Evolutionary conservation across 2,113 vertebrate species (phyloP), one percentile per base, ranked within the genome.

Genomic region (Benitochromis conjunctus): DNA sequence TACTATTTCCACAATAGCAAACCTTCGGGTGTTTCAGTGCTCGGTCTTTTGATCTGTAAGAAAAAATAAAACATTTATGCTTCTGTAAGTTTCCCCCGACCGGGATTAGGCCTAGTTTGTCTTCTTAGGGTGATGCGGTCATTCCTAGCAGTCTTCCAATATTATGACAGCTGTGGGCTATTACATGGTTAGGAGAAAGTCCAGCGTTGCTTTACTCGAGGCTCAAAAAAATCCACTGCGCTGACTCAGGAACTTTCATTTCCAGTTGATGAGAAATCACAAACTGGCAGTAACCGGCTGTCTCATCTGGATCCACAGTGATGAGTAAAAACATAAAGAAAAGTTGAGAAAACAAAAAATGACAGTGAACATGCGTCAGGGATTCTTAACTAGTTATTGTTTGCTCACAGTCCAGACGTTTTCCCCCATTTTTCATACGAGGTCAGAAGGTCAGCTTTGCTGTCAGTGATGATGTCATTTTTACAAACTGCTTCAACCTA

Each of bases 211-310:
- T 87, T 82, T 80, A 87, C 34, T 54, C 36, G 48, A 53, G 3
- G n/a, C 8, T 12, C 82, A 64, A 81, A 34, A 19, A 82, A 51
- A 24, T 82, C 57, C 56, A 18, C n/a, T 38, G 7, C 21, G 80
- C 51, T 90, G 87, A 91, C 74, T 88, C 74, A 87, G 34, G 46
- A 48, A n/a, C 48, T 86, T 90, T 92, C 54, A 90, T 80, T 90
- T 88, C 79, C 83, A 26, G 18, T 58, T 64, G 34, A 66, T 2
- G 58, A 12, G 29, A 31, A 4, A 3, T 36, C 24, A 13, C 11
- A 19, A n/a, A 11, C 24, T 38, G 31, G 46, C 41, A 53, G 11
- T 11, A 12, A 62, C n/a, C 16, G 4, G 4, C 3, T 80, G 26
- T 0, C 2, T 57, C 6, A 13, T 7, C 13, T 19, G 34, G 3